phyloP scores from a whole-genome alignment of 2,797 vertebrate genomes.

The Nannoperca australis region DNA sequence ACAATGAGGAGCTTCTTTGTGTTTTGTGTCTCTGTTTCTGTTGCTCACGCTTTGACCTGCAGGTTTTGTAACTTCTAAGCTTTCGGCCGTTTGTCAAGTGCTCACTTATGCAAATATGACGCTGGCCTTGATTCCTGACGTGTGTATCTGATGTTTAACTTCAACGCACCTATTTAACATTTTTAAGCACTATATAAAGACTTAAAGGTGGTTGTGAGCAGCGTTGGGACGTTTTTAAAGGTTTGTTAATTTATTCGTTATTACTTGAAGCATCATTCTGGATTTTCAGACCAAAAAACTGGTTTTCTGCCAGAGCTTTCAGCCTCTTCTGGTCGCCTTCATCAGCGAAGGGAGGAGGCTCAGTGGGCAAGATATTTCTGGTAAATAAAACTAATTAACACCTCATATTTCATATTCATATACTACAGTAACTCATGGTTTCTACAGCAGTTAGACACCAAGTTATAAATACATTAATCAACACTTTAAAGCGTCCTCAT shows the following conservation, averaged over 20 bases:
- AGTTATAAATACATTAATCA: neutral
- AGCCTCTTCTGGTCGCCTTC: neutral
- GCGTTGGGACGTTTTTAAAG: neutral
- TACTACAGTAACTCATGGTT: neutral
- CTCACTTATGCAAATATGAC: slow-evolving; percentile 14
- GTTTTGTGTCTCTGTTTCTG: neutral
- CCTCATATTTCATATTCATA: neutral
- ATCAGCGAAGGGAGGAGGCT: neutral
- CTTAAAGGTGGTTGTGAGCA: neutral
- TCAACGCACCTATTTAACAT: neutral
- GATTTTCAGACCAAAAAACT: neutral
- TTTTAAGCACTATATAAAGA: neutral
- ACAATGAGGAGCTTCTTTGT: slow-evolving; percentile 1
- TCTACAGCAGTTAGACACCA: neutral
- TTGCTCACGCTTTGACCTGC: slow-evolving; percentile 16
- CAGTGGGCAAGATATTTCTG: too few relatives aligned
- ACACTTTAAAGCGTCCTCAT: neutral
- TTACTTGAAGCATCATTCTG: too few relatives aligned
- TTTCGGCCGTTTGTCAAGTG: neutral
- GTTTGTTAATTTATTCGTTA: neutral
- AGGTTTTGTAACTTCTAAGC: slow-evolving; percentile 11
- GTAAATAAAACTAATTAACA: neutral
- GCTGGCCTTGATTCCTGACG: slow-evolving; percentile 13
- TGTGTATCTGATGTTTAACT: neutral
- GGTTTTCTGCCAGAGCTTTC: neutral